Evolutionary conservation across 1,140 invertebrate genomes (phyloP).

Genomic region (Sarcophaga bullata): DNA sequence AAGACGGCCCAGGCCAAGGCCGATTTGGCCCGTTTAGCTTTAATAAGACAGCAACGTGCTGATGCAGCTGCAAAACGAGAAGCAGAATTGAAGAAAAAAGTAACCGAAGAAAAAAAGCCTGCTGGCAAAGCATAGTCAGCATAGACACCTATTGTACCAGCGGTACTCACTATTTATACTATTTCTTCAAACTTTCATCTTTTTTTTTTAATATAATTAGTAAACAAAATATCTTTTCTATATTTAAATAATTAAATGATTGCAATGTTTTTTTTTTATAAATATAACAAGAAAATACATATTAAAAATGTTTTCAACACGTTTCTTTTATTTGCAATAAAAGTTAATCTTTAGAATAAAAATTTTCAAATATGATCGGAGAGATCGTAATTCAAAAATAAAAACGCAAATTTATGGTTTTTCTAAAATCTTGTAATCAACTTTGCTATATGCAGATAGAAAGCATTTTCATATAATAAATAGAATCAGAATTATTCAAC

Average conservation of each 20-base stretch:
- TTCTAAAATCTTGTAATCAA: neutral
- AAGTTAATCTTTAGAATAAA: too few species aligned
- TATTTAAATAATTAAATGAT: constrained; percentile 13
- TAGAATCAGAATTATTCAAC: too few species aligned
- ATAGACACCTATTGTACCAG: neutral
- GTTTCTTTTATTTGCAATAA: neutral
- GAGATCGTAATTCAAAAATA: neutral
- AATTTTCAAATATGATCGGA: too few species aligned
- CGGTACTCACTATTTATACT: neutral
- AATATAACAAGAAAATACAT: constrained; percentile 1
- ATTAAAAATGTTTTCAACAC: neutral
- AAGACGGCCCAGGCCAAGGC: constrained; percentile 95
- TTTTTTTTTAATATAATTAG: constrained; percentile 29
- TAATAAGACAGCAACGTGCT: constrained; percentile 92
- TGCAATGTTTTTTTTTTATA: constrained; percentile 37
- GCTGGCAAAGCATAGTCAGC: constrained; percentile 34
- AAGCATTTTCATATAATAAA: too few species aligned
- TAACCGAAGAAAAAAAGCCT: constrained; percentile 41
- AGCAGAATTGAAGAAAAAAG: constrained; percentile 77
- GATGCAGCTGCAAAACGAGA: constrained; percentile 92
- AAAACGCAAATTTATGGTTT: neutral
- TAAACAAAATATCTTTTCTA: constrained; percentile 9
- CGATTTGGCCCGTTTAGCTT: constrained; percentile 89
- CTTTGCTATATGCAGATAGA: too few species aligned
- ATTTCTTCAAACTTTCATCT: constrained; percentile 35